Base-by-base conservation (phyloP, 2,888 invertebrate genomes). In the Volucella zonaria region DNA sequence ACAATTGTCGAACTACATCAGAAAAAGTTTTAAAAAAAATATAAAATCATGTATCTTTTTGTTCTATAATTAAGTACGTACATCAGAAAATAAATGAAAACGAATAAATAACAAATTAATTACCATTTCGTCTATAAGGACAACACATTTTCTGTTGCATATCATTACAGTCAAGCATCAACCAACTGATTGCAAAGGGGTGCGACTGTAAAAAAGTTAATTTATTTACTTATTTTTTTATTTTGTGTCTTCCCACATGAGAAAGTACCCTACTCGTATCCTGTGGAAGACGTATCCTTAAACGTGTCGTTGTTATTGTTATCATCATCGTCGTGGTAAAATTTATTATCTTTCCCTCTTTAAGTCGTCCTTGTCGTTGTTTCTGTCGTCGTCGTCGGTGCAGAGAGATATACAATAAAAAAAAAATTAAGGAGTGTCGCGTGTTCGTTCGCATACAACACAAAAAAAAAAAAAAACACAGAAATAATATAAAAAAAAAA, bases 381-480 rank as follows among this genome's bases (percentile, higher is more conserved):
- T n/a, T 18, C 56, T 8, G 56, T 23, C 40, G 14, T 59, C 6
- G 38, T 54, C 38, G 54, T 49, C 62, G 58, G 40, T 40, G 18
- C 58, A 31, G 31, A 31, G 31, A 31, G 31, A 31, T 31, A 31
- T 31, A 31, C 31, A 31, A 31, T 31, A 31, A 54, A 62, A 4
- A 14, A 56, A 31, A 11, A 61, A 62, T 4, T 8, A 62, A 54
- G 31, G n/a, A 43, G 14, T 61, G 64, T 80, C 75, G 75, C 83
- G 83, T 83, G 83, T 75, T 79, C 14, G 38, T 49, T 78, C 40
- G 45, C 56, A 70, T 68, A 52, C 64, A 58, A 73, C 61, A 54
- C 18, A 18, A 1, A 23, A 23, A 23, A 3, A 23, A 23, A 23
- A 64, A 62, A 47, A 45, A 64, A 76, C 54, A 73, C 64, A 58